Conservation (phyloP, 2,797 vertebrate species). For the Epinephelus awoara region DNA sequence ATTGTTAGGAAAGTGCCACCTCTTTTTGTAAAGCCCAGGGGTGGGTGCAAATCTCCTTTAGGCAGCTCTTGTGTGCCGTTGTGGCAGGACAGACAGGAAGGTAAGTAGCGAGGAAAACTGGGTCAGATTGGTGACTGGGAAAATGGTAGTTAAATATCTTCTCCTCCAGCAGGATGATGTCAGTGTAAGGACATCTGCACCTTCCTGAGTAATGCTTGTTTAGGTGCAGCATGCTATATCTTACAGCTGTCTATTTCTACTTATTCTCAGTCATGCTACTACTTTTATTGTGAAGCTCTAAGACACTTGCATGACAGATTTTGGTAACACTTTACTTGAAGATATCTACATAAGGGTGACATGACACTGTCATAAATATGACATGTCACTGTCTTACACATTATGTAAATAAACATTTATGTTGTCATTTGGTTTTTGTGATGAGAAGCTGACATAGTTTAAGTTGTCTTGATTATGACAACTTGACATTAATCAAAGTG, state of each 20-base stretch:
- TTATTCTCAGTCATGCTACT: background rate
- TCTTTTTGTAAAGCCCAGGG: slow-evolving; percentile 57
- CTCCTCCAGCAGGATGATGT: slow-evolving; percentile 12
- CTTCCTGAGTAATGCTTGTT: background rate
- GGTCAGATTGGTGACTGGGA: slow-evolving; percentile 51
- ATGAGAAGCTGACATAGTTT: too few relatives aligned
- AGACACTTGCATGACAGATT: background rate
- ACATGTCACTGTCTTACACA: too few relatives aligned
- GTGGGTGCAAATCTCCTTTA: slow-evolving; percentile 55
- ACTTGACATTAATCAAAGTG: too few relatives aligned
- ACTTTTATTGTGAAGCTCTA: background rate
- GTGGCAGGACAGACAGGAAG: slow-evolving; percentile 47
- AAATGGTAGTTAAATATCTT: slow-evolving; percentile 17
- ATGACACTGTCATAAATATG: too few relatives aligned
- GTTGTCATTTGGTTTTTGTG: too few relatives aligned
- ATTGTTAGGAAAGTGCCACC: slow-evolving; percentile 46
- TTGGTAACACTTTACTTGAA: too few relatives aligned
- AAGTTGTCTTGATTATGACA: too few relatives aligned
- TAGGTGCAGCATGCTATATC: background rate
- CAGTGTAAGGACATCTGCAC: background rate
- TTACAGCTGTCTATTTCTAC: background rate
- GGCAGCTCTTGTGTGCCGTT: slow-evolving; percentile 44
- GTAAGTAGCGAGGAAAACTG: slow-evolving; percentile 54
- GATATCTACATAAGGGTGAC: too few relatives aligned
- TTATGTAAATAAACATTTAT: too few relatives aligned